Evolutionary conservation across 2,797 vertebrate genomes (phyloP), one percentile per base, ranked within the genome.

Genomic region (Xerus rutilus): DNA sequence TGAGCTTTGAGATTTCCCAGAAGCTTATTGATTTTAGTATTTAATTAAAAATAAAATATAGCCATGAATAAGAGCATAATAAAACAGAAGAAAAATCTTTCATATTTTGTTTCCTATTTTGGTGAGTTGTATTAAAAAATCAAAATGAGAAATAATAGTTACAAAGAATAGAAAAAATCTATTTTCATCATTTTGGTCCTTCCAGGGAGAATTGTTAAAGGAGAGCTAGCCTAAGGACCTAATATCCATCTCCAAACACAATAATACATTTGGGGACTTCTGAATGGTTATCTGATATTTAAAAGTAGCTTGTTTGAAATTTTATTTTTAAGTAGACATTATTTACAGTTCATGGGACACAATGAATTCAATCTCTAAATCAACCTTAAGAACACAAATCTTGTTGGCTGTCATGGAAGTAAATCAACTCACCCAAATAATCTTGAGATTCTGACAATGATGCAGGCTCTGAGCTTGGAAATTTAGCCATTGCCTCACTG

Each of bases 341-440:
- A 98, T 97, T 98, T 98, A 97, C 92, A 94, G 79, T 79, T 4
- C 0, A 57, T 92, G 91, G 90, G 92, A 98, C 81, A 96, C 83
- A 87, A 88, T 91, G 92, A 97, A 97, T 96, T 96, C 57, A 79
- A 94, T 96, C 43, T 95, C 95, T 96, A 97, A 97, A 98, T 98
- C 96, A 97, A 84, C 84, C 45, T 97, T 45, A 39, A 87, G 83
- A 96, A 96, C 89, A 98, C 97, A 98, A 96, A 98, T 98, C 95
- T 97, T 86, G 6, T 96, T 97, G 93, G 92, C 67, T 98, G 94
- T 67, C 76, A 54, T 94, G 95, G 98, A 97, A 97, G 92, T 97
- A 98, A 98, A 98, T 98, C 97, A 98, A 69, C 82, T 97, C 97
- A 96, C 96, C 97, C 98, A 98, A 98, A 98, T 98, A 98, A 98